Percentiles rank a stretch among this genome's conserved stretches.
Evolutionary conservation across 1,140 invertebrate genomes (phyloP).

Genomic region (Drosophila quadrilineata): DNA sequence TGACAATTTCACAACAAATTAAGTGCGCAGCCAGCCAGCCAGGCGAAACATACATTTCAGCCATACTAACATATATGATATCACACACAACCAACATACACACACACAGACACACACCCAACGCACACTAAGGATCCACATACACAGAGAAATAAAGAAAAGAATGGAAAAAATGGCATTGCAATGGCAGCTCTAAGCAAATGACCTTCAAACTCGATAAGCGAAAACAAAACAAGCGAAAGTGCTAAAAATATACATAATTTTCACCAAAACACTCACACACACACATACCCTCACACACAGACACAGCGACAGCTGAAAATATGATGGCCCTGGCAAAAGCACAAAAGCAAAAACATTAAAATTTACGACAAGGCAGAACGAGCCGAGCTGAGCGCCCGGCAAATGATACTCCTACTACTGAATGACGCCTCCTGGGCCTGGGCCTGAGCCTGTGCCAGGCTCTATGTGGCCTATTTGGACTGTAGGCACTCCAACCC

Average conservation of each 20-base stretch:
- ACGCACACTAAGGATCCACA: too few relatives aligned
- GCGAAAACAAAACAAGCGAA: slow-evolving; percentile 79
- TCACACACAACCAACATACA: slow-evolving; percentile 28
- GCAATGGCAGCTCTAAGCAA: slow-evolving; percentile 58
- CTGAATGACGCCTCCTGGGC: slow-evolving; percentile 22
- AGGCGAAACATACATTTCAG: slow-evolving; percentile 41
- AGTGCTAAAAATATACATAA: slow-evolving; percentile 79
- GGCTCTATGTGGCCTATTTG: not conserved
- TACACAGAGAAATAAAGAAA: too few relatives aligned
- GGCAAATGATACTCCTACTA: slow-evolving; percentile 66
- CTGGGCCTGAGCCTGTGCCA: not conserved
- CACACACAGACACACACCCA: slow-evolving; percentile 9
- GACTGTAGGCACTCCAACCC: slow-evolving; percentile 19
- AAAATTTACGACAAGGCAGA: slow-evolving; percentile 59
- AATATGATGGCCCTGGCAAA: slow-evolving; percentile 63
- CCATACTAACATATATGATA: slow-evolving; percentile 44
- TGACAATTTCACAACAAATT: slow-evolving; percentile 79
- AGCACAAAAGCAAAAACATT: slow-evolving; percentile 58
- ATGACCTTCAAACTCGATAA: slow-evolving; percentile 79
- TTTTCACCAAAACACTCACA: slow-evolving; percentile 45
- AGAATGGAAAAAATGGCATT: slow-evolving; percentile 45
- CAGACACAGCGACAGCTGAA: slow-evolving; percentile 25
- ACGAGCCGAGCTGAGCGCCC: slow-evolving; percentile 22
- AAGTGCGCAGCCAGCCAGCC: slow-evolving; percentile 63
- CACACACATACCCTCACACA: slow-evolving; percentile 14